Conservation (phyloP, 2,113 vertebrate species). For the Pluvianellus socialis region DNA sequence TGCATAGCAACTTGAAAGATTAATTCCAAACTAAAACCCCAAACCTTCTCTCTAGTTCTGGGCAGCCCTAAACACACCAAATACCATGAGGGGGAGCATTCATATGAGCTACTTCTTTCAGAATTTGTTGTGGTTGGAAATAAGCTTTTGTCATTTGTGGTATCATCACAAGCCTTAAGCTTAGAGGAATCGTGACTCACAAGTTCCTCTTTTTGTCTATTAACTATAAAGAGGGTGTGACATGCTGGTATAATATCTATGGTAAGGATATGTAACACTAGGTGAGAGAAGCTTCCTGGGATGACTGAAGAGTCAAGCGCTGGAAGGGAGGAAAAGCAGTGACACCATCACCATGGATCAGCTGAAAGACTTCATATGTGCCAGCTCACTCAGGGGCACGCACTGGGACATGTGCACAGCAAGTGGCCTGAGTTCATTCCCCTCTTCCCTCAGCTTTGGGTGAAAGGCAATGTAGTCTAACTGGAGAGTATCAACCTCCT, state of each 20-base stretch:
- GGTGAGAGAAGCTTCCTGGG: background rate
- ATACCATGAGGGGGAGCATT: background rate
- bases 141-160: background rate
- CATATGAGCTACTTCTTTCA: background rate
- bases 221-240: background rate
- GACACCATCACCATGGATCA: background rate
- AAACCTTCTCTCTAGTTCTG: background rate
- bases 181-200: background rate
- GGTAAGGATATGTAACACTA: background rate
- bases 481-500: background rate
- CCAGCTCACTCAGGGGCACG: background rate
- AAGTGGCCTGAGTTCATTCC: background rate
- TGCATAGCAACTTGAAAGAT: background rate
- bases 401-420: background rate
- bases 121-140: background rate
- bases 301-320: background rate
- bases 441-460: background rate
- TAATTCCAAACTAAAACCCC: background rate
- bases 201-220: background rate
- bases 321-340: background rate
- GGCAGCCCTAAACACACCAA: background rate
- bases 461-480: background rate
- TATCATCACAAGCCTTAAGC: background rate
- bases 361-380: background rate
- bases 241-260: background rate